Evolutionary conservation across 2,797 vertebrate species (phyloP), one percentile per base, ranked within the genome.

Genomic region (Myotis planiceps): DNA sequence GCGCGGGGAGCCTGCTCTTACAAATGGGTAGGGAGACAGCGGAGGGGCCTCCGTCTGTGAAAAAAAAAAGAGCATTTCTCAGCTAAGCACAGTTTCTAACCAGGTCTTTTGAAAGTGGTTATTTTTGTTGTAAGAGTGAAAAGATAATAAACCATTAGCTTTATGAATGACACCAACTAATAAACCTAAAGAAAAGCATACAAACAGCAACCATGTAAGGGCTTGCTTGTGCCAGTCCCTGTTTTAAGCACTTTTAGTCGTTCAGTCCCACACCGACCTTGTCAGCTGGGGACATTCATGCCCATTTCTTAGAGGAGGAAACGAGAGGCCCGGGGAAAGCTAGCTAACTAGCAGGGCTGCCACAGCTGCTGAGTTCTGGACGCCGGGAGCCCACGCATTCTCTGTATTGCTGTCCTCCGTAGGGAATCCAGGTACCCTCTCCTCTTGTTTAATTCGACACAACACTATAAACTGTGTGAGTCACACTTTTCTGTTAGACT

Each of bases 21-120:
- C 94, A 5, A 98, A 99, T 0, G 99, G 99, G 93, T 99, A 99
- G 0, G 99, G 99, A 0, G 99, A 99, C 8, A 99, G 98, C 0
- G 99, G 99, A 1, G 99, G 99, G 1, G 98, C 98, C 7, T 99
- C 99, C 0, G 93, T 95, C 99, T 99, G 98, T n/a, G 6, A 10
- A 25, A 87, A 10, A 25, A 87, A 58, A 92, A 2, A 81, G 47
- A 25, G 0, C 0, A 15, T 49, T 19, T 85, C 58, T 85, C 42
- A 92, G 53, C 79, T 19, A 75, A 65, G 80, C 29, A 14, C 60
- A 55, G 68, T 42, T 75, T 86, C 45, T 51, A 76, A 68, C 3
- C 1, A 68, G 13, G 12, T 65, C 19, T 55, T 80, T 23, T 80
- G 21, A 82, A 93, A 94, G 65, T 37, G 18, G 58, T 81, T 42